Base-by-base conservation (phyloP, 2,888 invertebrate species). In the Eilema caniola region DNA sequence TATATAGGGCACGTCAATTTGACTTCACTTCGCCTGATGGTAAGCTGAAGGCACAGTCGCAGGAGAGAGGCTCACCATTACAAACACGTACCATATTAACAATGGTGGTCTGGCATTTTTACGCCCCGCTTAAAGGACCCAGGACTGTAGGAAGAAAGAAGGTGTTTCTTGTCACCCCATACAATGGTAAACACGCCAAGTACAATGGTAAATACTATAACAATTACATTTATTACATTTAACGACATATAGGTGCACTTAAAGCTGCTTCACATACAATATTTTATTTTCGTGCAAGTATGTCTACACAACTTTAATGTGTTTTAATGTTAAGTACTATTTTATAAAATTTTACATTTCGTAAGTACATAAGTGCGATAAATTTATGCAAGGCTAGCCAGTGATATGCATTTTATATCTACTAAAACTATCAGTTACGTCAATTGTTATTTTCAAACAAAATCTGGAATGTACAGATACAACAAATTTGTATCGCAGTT, bases 341-440 rank as follows among this genome's bases (percentile, higher is more conserved):
- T 84, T 82, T 79, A 80, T 79, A 83, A 81, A 82, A 78, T 68
- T 75, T 86, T 84, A 86, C 72, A 84, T 81, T 78, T 83, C 70
- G 82, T 89, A 89, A 88, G 86, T 88, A 90, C 88, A 84, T 78
- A 78, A 81, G 86, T 87, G 88, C 86, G 77, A 84, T 79, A 85
- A 86, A 77, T 83, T 79, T 83, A 86, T 85, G 86, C 85, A 86
- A 85, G 83, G 88, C 85, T 86, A 83, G 85, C 88, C 87, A 88
- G 88, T 90, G 90, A 91, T 90, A 90, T 90, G 90, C 90, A 83
- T 89, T 85, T 82, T 77, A 78, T 79, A 80, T 71, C 69, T 78
- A 80, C 74, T 83, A 83, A 73, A 77, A 72, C 75, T 80, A 83
- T 74, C 59, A 77, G 66, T 82, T 77, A 77, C 33, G 68, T 67